phyloP scores from a whole-genome alignment of 2,113 vertebrate genomes.

The Atlantisia rogersi region DNA sequence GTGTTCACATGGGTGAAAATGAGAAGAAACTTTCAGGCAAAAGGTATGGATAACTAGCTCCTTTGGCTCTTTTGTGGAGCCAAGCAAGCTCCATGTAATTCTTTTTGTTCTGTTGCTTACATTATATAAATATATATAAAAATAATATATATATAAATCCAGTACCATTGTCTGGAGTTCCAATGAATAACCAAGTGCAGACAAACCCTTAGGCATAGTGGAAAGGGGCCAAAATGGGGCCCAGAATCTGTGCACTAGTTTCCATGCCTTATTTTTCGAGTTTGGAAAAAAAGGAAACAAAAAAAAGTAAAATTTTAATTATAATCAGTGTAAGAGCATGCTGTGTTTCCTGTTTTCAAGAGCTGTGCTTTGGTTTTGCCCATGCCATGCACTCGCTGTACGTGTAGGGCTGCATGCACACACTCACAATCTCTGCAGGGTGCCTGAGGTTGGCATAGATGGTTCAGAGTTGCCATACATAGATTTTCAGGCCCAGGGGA shows the following conservation, averaged over 20 bases:
- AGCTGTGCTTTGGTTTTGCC: not conserved
- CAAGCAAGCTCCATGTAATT: not conserved
- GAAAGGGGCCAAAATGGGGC: not conserved
- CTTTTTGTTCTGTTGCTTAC: not conserved
- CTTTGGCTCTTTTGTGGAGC: not conserved
- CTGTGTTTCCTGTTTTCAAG: not conserved
- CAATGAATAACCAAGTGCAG: not conserved
- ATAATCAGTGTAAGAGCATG: not conserved
- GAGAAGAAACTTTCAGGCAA: not conserved
- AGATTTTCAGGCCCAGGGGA: not conserved
- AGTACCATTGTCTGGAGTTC: not conserved
- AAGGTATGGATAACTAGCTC: not conserved
- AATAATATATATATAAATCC: not conserved
- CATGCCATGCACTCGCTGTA: fast-evolving
- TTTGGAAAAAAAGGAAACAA: not conserved
- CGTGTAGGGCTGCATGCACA: fast-evolving
- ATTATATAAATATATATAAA: not conserved
- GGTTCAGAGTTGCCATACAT: not conserved
- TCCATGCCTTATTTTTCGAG: not conserved
- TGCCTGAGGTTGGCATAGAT: not conserved
- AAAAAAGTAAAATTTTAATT: not conserved
- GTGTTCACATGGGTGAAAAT: not conserved
- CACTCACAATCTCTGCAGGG: fast-evolving
- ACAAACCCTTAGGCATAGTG: not conserved
- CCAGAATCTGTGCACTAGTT: not conserved